phyloP scores from a whole-genome alignment of 2,888 invertebrate species.

The Meiosimyza decipiens region DNA sequence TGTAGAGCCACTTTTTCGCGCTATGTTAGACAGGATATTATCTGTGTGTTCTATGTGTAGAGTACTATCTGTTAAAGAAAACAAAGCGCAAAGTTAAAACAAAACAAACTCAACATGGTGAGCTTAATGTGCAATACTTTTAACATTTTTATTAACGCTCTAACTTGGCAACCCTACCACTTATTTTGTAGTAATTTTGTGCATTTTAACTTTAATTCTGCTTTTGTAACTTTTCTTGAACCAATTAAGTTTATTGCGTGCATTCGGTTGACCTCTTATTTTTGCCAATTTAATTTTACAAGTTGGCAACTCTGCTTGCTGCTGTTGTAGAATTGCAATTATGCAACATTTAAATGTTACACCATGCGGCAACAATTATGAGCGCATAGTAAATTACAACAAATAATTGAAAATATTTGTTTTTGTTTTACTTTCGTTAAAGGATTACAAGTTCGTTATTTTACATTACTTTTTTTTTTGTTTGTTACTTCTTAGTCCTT shows the following conservation, averaged over 20 bases:
- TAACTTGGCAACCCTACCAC: constrained; percentile 11
- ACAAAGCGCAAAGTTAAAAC: too few relatives aligned
- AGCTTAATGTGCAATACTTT: too few relatives aligned
- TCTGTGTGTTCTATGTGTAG: too few relatives aligned
- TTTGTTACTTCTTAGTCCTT: neutral
- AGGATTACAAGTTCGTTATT: neutral
- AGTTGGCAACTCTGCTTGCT: neutral
- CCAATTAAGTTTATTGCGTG: neutral
- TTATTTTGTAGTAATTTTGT: neutral
- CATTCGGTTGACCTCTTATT: neutral
- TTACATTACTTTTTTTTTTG: neutral
- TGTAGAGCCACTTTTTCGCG: too few relatives aligned
- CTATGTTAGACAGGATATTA: too few relatives aligned
- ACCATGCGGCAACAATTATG: constrained; percentile 15
- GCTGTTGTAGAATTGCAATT: neutral
- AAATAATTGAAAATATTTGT: neutral
- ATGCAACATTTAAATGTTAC: constrained; percentile 1
- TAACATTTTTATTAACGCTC: neutral
- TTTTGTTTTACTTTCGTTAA: neutral
- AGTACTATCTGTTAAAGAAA: too few relatives aligned
- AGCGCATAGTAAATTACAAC: neutral
- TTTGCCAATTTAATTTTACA: neutral
- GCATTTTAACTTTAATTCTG: neutral
- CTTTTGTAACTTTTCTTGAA: neutral
- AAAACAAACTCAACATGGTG: too few relatives aligned